Base-by-base conservation (phyloP, 2,888 invertebrate species). In the Ochropacha duplaris region DNA sequence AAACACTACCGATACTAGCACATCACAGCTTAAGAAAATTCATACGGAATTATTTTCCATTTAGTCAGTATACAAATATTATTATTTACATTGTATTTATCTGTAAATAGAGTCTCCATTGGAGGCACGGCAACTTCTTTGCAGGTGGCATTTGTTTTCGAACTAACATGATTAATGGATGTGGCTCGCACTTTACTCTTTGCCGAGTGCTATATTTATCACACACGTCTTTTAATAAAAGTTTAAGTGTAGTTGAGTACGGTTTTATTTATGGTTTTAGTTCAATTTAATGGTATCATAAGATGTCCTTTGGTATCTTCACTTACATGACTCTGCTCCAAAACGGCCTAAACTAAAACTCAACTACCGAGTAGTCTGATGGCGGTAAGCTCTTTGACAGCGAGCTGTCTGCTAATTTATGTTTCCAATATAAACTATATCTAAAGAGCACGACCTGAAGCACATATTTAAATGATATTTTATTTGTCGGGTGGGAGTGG, bases 81-180 rank as follows among this genome's bases (percentile, higher is more conserved):
- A 9, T n/a, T n/a, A n/a, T n/a, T n/a, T n/a, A 11, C 22, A 14
- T 50, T 22, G 0, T 3, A 54, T 34, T 74, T 82, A 68, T 72
- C 67, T 64, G 55, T 68, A 62, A 56, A 68, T 66, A 73, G 58
- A 67, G 64, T 71, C 64, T 66, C 68, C 74, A 74, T 82, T 78
- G 77, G 70, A 71, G 66, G 70, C 72, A 73, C 72, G 74, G 74
- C 69, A 83, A 84, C 73, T 79, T 77, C 66, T 57, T 69, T 72
- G 70, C 81, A 83, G 73, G 81, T 78, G 84, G 76, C 76, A 81
- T 81, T 81, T 82, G 82, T 84, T 81, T 74, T 66, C 59, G 67
- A 84, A 86, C 84, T 84, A 82, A 79, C 71, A 81, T 86, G 86
- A 86, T 86, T 85, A 84, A 86, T 86, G 80, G 78, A 64, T 68